These are phyloP conservation scores for Drosophila imparisetae DNA, from an alignment of 2,888 invertebrate genomes.

Conservation along the genomic window DNA sequence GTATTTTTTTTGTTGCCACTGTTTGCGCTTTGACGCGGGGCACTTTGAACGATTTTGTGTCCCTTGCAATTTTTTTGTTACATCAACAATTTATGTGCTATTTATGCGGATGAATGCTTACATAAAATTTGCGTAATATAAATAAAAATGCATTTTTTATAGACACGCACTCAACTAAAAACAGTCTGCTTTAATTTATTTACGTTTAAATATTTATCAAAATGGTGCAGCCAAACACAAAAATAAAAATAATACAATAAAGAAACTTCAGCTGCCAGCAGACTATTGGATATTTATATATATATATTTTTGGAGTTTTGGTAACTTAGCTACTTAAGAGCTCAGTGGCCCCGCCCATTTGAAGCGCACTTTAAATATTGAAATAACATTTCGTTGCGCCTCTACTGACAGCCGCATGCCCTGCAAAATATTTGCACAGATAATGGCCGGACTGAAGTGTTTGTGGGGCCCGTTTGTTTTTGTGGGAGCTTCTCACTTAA, in stretches of 20 bases:
- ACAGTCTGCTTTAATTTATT: conserved; percentile 31
- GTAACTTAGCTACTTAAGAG: conserved; percentile 50
- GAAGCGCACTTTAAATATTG: conserved; percentile 66
- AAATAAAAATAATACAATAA: background rate
- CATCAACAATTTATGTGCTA: conserved; percentile 55
- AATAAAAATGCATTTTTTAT: conserved; percentile 70
- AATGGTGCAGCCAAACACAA: background rate
- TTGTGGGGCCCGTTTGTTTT: conserved; percentile 47
- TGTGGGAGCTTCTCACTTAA: conserved; percentile 37
- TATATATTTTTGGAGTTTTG: conserved; percentile 28
- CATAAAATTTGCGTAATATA: conserved; percentile 63
- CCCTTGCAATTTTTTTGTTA: conserved; percentile 44
- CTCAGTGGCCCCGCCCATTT: conserved; percentile 36
- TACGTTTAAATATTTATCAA: conserved; percentile 33
- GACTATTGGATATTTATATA: background rate
- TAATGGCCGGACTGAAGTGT: conserved; percentile 60
- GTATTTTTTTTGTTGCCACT: conserved; percentile 13
- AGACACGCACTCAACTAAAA: conserved; percentile 9
- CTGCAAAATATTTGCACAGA: conserved; percentile 64
- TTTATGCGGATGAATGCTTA: conserved; percentile 74
- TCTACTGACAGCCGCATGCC: conserved; percentile 16
- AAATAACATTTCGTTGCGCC: conserved; percentile 67
- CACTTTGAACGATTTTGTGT: conserved; percentile 36
- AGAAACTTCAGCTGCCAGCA: background rate
- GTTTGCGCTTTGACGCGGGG: conserved; percentile 35